A percentile compares a stretch with the other conserved stretches of the same genome.
These are phyloP conservation scores for Galendromus occidentalis DNA, from an alignment of 1,140 invertebrate species.

Conservation along the genomic window DNA sequence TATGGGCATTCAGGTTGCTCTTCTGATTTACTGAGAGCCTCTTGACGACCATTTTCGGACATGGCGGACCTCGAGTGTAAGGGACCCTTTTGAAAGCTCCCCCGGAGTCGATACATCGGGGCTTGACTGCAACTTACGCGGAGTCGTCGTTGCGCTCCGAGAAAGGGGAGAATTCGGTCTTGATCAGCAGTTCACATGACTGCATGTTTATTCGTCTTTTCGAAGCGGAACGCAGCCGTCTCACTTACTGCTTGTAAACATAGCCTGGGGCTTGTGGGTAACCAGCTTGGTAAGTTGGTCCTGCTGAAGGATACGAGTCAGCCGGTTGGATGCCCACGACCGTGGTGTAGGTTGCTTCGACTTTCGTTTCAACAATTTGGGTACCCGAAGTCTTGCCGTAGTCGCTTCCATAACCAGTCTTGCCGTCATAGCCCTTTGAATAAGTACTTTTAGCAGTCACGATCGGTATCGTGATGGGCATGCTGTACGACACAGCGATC, in stretches of 20 bases:
- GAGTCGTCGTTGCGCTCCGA: no score
- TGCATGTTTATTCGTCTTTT: no score
- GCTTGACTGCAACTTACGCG: no score
- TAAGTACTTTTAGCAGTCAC: background rate
- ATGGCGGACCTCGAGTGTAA: no score
- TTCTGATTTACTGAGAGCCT: no score
- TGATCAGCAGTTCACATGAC: no score
- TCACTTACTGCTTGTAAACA: background rate
- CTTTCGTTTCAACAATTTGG: background rate
- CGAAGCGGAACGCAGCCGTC: no score
- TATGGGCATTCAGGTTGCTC: no score
- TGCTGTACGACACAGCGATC: background rate
- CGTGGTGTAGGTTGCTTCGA: background rate
- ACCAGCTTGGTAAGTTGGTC: background rate
- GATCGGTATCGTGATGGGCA: slow-evolving; percentile 6
- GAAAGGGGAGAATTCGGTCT: no score
- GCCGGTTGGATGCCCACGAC: background rate
- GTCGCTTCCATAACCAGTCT: background rate
- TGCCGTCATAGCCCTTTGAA: background rate
- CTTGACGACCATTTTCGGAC: no score
- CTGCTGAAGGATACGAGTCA: background rate
- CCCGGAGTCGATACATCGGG: no score
- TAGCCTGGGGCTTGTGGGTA: background rate
- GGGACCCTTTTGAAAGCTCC: no score
- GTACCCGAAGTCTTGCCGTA: background rate